phyloP scores from a whole-genome alignment of 2,888 invertebrate genomes.

The Pseudococcus longispinus region DNA sequence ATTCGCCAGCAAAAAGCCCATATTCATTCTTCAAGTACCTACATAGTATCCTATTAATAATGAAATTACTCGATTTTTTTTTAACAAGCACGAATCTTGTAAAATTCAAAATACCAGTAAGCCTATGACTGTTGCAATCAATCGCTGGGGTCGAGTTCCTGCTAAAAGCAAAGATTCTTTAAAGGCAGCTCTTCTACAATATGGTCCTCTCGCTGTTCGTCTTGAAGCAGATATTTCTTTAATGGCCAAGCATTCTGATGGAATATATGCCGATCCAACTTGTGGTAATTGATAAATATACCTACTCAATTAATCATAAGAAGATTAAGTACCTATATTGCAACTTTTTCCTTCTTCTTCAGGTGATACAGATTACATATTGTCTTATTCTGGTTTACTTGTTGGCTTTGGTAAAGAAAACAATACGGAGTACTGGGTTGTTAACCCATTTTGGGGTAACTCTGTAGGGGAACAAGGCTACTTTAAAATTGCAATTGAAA shows the following conservation, averaged over 20 bases:
- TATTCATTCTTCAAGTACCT: background rate
- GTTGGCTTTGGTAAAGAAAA: slow-evolving; percentile 88
- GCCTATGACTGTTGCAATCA: background rate
- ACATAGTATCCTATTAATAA: no score
- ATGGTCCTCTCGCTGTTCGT: background rate
- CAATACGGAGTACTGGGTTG: slow-evolving; percentile 87
- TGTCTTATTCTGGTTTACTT: slow-evolving; percentile 92
- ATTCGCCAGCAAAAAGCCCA: background rate
- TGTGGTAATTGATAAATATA: background rate
- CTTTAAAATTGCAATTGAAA: slow-evolving; percentile 83
- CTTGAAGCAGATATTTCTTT: background rate
- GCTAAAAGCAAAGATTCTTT: background rate
- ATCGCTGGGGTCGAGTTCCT: background rate
- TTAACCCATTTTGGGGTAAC: slow-evolving; percentile 97
- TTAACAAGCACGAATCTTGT: background rate
- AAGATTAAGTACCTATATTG: background rate
- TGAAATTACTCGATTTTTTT: background rate
- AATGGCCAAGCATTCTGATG: background rate
- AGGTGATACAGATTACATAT: slow-evolving; percentile 56
- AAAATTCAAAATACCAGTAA: background rate
- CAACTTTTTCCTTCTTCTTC: background rate
- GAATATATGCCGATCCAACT: background rate
- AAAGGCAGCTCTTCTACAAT: background rate
- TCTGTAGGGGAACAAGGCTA: slow-evolving; percentile 98
- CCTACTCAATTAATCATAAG: background rate